Percentiles rank a stretch among this genome's conserved stretches.
Evolutionary conservation across 2,797 vertebrate species (phyloP).

Genomic region (Pantherophis vulpinus): DNA sequence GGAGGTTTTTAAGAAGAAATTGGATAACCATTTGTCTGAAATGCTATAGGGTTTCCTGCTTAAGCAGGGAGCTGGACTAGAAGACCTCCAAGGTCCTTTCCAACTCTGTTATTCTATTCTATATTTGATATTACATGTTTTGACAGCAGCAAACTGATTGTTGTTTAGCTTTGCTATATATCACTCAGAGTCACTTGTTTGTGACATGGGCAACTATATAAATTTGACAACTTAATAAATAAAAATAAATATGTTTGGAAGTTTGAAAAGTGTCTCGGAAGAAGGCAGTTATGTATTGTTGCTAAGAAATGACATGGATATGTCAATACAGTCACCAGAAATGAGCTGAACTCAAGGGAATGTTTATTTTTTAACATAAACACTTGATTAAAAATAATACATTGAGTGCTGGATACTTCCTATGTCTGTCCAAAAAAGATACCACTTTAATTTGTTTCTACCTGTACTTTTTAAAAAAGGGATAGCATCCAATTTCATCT

Average conservation of each 20-base stretch:
- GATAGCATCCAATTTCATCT: conserved; percentile 16
- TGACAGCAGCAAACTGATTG: no score
- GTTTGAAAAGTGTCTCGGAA: neutral
- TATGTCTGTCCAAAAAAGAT: neutral
- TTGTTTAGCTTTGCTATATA: no score
- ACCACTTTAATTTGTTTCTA: neutral
- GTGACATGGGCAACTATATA: no score
- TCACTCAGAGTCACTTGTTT: no score
- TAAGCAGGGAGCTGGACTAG: no score
- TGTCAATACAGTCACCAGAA: neutral
- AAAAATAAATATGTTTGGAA: neutral
- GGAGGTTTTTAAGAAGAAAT: no score
- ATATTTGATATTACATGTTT: no score
- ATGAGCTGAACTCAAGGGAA: neutral
- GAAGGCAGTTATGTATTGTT: neutral
- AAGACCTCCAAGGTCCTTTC: no score
- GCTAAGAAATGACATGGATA: neutral
- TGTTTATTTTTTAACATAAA: neutral
- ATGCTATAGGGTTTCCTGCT: no score
- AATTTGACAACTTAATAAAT: no score
- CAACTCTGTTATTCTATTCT: no score
- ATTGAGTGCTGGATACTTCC: neutral
- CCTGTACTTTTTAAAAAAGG: neutral
- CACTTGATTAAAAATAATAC: neutral
- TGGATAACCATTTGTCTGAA: no score